Conservation (phyloP, 2,797 vertebrate genomes). For the Acomys russatus region DNA sequence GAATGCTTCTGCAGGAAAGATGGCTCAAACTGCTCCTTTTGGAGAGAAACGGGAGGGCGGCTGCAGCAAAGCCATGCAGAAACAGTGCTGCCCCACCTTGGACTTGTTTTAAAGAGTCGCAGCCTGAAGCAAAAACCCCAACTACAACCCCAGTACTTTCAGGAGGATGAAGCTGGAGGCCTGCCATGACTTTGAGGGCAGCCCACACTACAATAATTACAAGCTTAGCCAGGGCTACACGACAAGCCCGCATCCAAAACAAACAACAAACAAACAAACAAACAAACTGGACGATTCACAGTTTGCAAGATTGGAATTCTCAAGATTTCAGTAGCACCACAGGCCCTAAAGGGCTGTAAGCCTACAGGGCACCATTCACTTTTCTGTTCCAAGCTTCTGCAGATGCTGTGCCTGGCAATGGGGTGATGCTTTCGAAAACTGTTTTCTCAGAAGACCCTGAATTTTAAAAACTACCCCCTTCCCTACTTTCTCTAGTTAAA, state of each 20-base stretch:
- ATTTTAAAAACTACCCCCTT: neutral
- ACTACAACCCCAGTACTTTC: neutral
- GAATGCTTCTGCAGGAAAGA: constrained; percentile 61
- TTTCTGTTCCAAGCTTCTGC: neutral
- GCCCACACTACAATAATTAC: neutral
- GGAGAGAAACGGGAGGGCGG: constrained; percentile 14
- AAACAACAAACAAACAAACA: neutral
- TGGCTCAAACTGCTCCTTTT: constrained; percentile 11
- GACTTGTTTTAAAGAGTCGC: neutral
- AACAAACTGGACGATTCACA: neutral
- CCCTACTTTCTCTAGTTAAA: constrained; percentile 10
- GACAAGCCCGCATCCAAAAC: neutral
- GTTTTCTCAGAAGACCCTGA: constrained; percentile 26
- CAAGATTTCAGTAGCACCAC: neutral
- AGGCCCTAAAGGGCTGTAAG: too few relatives aligned
- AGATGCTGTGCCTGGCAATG: neutral
- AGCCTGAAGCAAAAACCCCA: neutral
- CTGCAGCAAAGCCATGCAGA: neutral
- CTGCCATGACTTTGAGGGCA: neutral
- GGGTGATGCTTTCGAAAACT: neutral
- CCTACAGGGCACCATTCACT: neutral
- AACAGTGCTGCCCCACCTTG: neutral
- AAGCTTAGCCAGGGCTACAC: neutral
- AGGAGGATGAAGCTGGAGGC: neutral
- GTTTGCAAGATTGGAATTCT: neutral